phyloP scores from a whole-genome alignment of 2,888 invertebrate species.

The Rhamphomyia laevipes region DNA sequence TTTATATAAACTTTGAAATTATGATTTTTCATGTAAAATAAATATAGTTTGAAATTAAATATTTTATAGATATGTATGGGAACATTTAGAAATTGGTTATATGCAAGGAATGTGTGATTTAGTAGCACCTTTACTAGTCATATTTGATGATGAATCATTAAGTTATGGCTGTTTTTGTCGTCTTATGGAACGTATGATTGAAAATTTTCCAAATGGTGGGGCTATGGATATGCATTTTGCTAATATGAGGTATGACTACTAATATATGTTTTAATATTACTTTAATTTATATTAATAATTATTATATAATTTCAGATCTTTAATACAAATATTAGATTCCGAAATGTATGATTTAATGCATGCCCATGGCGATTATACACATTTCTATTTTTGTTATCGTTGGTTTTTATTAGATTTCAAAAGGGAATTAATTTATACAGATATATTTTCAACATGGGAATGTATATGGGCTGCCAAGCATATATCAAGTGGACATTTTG shows the following conservation, averaged over 20 bases:
- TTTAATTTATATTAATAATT: not conserved
- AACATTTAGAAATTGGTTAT: conserved; percentile 86
- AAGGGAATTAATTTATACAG: conserved; percentile 81
- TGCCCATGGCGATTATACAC: conserved; percentile 89
- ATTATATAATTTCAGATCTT: conserved; percentile 40
- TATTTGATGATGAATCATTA: conserved; percentile 82
- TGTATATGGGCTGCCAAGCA: conserved; percentile 88
- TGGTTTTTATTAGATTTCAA: conserved; percentile 97
- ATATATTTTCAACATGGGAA: conserved; percentile 93
- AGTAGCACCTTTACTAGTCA: conserved; percentile 82
- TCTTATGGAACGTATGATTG: conserved; percentile 80
- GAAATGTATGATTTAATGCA: conserved; percentile 93
- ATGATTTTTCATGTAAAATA: too few relatives aligned
- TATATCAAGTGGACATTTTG: conserved; percentile 79
- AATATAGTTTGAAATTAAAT: too few relatives aligned
- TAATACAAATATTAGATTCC: conserved; percentile 80
- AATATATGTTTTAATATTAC: not conserved
- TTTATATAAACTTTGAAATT: too few relatives aligned
- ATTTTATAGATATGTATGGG: conserved; percentile 91
- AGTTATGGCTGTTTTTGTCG: conserved; percentile 86
- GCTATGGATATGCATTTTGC: conserved; percentile 95
- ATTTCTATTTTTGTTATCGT: conserved; percentile 95
- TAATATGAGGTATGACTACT: conserved; percentile 61
- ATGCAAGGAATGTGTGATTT: conserved; percentile 98
- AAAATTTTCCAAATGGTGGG: conserved; percentile 84